A percentile compares a stretch with the other conserved stretches of the same genome.
Conservation (phyloP, 2,113 vertebrate species). For the Boleophthalmus pectinirostris region DNA sequence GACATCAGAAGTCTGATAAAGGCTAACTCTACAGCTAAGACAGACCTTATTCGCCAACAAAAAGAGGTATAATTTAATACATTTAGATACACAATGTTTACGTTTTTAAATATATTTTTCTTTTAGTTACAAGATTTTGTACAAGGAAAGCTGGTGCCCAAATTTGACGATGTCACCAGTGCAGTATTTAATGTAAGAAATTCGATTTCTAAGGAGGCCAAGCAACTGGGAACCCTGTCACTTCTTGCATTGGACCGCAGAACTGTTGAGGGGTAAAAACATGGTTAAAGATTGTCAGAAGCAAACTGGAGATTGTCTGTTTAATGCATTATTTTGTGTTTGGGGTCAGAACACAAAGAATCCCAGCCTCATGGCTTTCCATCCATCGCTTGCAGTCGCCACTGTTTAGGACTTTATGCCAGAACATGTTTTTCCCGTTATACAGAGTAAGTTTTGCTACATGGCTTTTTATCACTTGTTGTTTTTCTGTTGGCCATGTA, state of each 20-base stretch:
- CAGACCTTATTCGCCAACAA: constrained; percentile 64
- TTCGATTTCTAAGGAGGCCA: constrained; percentile 70
- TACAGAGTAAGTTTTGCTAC: constrained; percentile 68
- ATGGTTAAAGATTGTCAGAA: not conserved
- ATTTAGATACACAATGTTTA: not conserved
- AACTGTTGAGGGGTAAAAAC: constrained; percentile 64
- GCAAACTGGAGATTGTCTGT: not conserved
- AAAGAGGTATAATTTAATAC: constrained; percentile 65
- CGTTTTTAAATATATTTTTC: not conserved
- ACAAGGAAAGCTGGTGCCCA: constrained; percentile 53
- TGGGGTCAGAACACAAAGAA: constrained; percentile 51
- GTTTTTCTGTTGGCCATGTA: not conserved
- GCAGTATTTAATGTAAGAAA: constrained; percentile 63
- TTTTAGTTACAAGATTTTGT: constrained; percentile 71
- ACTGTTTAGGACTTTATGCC: constrained; percentile 63
- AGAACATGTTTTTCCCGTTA: constrained; percentile 67
- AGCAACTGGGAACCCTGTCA: constrained; percentile 67
- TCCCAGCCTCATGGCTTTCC: constrained; percentile 74
- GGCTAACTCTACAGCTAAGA: constrained; percentile 75
- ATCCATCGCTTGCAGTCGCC: constrained; percentile 69
- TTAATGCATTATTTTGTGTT: not conserved
- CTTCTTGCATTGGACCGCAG: constrained; percentile 73
- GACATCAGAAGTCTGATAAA: constrained; percentile 79
- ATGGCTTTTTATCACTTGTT: not conserved
- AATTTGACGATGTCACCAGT: constrained; percentile 49